Evolutionary conservation across 2,888 invertebrate species (phyloP), one percentile per base, ranked within the genome.

Genomic region (Chrysina gloriosa): DNA sequence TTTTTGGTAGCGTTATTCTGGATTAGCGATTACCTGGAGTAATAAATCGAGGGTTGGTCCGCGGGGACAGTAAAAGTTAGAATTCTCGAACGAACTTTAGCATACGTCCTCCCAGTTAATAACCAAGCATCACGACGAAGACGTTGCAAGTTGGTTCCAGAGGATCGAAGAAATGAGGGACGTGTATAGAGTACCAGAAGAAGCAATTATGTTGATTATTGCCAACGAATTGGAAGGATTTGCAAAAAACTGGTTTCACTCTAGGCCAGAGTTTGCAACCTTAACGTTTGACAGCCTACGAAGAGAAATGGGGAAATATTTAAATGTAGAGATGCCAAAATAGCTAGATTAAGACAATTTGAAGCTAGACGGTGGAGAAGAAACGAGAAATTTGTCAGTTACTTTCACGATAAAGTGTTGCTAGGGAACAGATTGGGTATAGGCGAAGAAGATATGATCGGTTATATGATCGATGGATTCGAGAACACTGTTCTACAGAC

Each of bases 391-490:
- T 67, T 65, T 50, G 14, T 11, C 11, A 45, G 11, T 5, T 67
- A 67, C 23, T 65, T 34, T 25, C 31, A 34, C 9, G 67, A 63
- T 7, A 68, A 68, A 36, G 54, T 68, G 6, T 11, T 68, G 14
- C 52, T 68, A 27, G 63, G 52, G 16, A 68, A 68, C 29, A 50
- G 11, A 54, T 5, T 65, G 11, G 68, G 42, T 4, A 14, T 68
- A 36, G 7, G 11, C n/a, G 68, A 68, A 11, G 11, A 31, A n/a
- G 64, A 68, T 29, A 21, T 52, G 19, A 31, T 68, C 2, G 14
- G 11, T 27, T 68, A 68, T 29, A 9, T 68, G 7, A 66, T 66
- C 9, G 64, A 68, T 34, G 68, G 68, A 9, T 39, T 68, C 14
- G 68, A 65, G 9, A 52, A 68, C 29, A 5, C 14, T 4, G 7